Base-by-base conservation (phyloP, 2,113 vertebrate genomes). In the Xiphorhynchus elegans region DNA sequence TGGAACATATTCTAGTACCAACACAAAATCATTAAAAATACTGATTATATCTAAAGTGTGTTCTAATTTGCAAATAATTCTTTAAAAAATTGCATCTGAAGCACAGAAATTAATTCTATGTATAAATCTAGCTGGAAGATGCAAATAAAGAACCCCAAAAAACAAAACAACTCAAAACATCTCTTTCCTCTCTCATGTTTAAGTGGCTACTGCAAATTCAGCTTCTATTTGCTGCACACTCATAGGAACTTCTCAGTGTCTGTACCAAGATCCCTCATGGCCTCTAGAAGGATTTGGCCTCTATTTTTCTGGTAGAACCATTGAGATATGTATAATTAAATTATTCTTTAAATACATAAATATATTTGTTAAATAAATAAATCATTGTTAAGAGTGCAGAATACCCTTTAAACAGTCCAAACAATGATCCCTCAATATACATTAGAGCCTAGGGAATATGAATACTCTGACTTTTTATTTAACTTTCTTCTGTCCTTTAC, bases 391-490 rank as follows among this genome's bases (percentile, higher is more conserved):
- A 35, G 91, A 72, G 33, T n/a, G 31, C 33, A 84, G 62, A 90
- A 59, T 59, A 26, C 4, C 63, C 60, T 50, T 59, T 24, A 33
- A 73, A 35, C 20, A 52, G 33, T 26, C 25, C 37, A 11, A 53
- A 46, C 18, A 55, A 53, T 0, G 0, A 20, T 19, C 19, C 44
- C 49, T 69, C 37, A n/a, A 17, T 18, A 35, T 4, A 37, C 9
- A 8, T 62, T 31, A 62, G 8, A 74, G 24, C 31, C n/a, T 49
- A n/a, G 11, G n/a, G 50, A 89, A 14, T 42, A 50, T 23, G 14
- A 35, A 5, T 31, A n/a, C 29, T 58, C 13, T 31, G n/a, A 17
- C 9, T n/a, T n/a, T 83, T 83, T 53, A n/a, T 90, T 58, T 42
- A 69, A 69, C 24, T 31, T 40, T 39, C 9, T 47, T 81, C 23